phyloP scores from a whole-genome alignment of 2,113 vertebrate genomes.

The Myotis davidii region DNA sequence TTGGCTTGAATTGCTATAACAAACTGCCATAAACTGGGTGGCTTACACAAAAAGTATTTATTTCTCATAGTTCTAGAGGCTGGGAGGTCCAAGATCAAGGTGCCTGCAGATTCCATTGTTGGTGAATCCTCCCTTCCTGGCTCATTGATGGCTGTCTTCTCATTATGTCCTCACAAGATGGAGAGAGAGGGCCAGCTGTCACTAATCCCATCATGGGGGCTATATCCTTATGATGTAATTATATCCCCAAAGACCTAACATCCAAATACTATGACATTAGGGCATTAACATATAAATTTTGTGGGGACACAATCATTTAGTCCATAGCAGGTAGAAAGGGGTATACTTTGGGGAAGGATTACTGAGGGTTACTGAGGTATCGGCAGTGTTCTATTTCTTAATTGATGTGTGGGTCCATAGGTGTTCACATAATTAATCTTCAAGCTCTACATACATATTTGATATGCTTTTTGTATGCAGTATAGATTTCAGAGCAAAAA shows the following conservation, averaged over 20 bases:
- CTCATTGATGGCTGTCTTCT: background rate
- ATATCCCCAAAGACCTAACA: background rate
- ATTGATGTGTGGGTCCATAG: background rate
- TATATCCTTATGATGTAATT: background rate
- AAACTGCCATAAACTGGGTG: background rate
- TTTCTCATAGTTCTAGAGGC: background rate
- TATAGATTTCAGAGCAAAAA: background rate
- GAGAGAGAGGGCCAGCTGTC: background rate
- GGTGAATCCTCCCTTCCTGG: background rate
- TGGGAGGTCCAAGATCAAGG: background rate
- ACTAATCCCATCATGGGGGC: background rate
- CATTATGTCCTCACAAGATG: background rate
- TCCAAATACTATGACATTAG: background rate
- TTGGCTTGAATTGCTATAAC: background rate
- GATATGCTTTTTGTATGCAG: background rate
- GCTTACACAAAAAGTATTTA: background rate
- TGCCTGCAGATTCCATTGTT: background rate
- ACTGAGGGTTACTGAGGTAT: background rate
- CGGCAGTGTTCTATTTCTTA: background rate
- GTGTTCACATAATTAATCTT: background rate
- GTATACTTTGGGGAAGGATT: background rate
- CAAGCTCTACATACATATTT: background rate
- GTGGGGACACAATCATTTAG: background rate
- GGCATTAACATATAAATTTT: background rate
- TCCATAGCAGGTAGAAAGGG: background rate